Conservation (phyloP, 2,888 invertebrate genomes). For the Hirtodrosophila cameraria region DNA sequence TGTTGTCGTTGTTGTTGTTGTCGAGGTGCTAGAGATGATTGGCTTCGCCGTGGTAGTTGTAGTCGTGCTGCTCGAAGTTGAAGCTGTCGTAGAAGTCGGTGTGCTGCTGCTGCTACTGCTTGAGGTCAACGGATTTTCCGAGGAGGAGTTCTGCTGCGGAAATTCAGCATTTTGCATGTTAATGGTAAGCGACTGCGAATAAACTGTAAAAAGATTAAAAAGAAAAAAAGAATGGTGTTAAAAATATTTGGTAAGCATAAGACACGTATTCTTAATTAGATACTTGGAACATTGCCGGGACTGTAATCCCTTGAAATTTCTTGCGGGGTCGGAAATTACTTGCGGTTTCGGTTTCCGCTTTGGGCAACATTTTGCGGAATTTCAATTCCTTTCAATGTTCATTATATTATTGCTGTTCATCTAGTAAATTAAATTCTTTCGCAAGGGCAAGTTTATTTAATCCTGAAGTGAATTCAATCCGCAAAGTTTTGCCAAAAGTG, state of each 20-base stretch:
- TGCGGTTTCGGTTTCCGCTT: too few species aligned
- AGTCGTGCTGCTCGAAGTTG: conserved; percentile 49
- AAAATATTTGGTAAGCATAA: not conserved
- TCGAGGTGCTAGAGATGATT: conserved; percentile 24
- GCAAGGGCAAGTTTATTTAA: too few species aligned
- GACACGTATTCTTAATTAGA: conserved; percentile 14
- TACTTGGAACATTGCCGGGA: too few species aligned
- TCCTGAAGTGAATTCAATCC: too few species aligned
- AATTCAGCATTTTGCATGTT: conserved; percentile 36
- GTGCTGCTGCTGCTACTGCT: conserved; percentile 23
- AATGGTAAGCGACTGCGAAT: conserved; percentile 39
- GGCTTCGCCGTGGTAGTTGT: conserved; percentile 63
- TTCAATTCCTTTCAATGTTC: too few species aligned
- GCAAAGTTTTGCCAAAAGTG: too few species aligned
- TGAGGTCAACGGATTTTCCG: conserved; percentile 11
- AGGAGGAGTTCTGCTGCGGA: not conserved
- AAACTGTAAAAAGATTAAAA: conserved; percentile 27
- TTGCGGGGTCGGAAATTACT: too few species aligned
- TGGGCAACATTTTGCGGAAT: too few species aligned
- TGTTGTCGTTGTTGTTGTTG: conserved; percentile 28
- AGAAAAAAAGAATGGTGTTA: not conserved
- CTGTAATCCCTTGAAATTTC: too few species aligned
- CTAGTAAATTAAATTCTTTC: too few species aligned
- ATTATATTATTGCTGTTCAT: too few species aligned
- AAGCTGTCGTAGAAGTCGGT: conserved; percentile 6